Percentiles rank a stretch among this genome's conserved stretches.
These are phyloP conservation scores for Zaprionus obscuricornis DNA, from an alignment of 2,888 invertebrate species.

Conservation along the genomic window DNA sequence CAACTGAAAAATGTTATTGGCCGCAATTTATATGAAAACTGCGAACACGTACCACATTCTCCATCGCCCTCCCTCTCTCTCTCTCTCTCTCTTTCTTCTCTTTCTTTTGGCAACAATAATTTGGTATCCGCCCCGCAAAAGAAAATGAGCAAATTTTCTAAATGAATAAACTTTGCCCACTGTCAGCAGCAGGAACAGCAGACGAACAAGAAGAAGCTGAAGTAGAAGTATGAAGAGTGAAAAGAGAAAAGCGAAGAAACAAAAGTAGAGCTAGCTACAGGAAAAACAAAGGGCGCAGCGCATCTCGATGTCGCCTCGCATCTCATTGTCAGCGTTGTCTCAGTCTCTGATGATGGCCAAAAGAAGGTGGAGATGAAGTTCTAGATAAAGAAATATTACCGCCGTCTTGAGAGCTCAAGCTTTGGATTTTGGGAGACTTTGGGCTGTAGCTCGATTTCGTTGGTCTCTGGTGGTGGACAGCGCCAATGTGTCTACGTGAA, in stretches of 20 bases:
- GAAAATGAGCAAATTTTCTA: constrained; percentile 80
- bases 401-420: too few relatives aligned
- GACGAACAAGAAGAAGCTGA: not conserved
- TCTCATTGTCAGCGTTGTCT: constrained; percentile 53
- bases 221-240: too few relatives aligned
- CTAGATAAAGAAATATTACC: constrained; percentile 72
- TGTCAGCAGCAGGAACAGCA: constrained; percentile 21
- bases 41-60: constrained; percentile 68
- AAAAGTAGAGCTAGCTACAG: constrained; percentile 5
- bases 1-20: constrained; percentile 79
- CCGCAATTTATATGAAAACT: constrained; percentile 79
- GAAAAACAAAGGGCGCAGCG: constrained; percentile 59
- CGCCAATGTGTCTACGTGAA: constrained; percentile 63
- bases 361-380: constrained; percentile 5
- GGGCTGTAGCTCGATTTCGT: too few relatives aligned
- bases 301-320: constrained; percentile 59
- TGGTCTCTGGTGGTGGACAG: constrained; percentile 42
- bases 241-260: constrained; percentile 12
- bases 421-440: too few relatives aligned
- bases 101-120: constrained; percentile 62
- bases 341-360: constrained; percentile 30
- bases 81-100: too few relatives aligned
- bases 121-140: constrained; percentile 54
- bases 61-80: not conserved
- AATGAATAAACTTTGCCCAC: constrained; percentile 76